Evolutionary conservation across 2,888 invertebrate genomes (phyloP), one percentile per base, ranked within the genome.

Genomic region (Metacarcinus magister): DNA sequence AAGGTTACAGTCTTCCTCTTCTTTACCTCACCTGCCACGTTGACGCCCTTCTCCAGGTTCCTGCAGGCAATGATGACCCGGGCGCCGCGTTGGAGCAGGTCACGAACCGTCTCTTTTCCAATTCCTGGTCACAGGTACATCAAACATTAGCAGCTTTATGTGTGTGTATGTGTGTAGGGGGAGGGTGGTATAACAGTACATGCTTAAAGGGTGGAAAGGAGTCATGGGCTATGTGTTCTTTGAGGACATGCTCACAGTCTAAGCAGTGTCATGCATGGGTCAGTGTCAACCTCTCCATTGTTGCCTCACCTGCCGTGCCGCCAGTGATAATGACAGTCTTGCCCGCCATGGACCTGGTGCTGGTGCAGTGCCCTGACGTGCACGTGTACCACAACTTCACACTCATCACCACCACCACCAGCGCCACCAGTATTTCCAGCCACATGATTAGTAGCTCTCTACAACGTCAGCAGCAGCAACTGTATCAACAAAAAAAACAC

Each of bases 31-130:
- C 93, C 75, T 23, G 93, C 93, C 39, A 93, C 75, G 2, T 23
- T 75, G n/a, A 13, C 0, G 8, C 75, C 89, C 32, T 94, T 94
- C 89, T 94, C 54, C n/a, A 89, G 0, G 32, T 94, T 94, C 46
- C 94, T 44, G 16, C 94, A 94, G 28, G 94, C 94, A 8, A 94
- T 75, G 89, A 94, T 94, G 94, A 94, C 94, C 8, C 94, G 89
- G 89, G 94, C 94, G 28, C 94, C 94, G 43, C 94, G 46, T 5
- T 7, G 28, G 28, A 87, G 46, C 32, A 94, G 28, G 32, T 94
- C 94, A 28, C 87, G 44, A 5, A 89, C 94, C 5, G 94, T 89
- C 48, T 87, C 87, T 54, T 94, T 89, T 5, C 94, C 94, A 16
- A 94, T 94, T 8, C 94, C 94, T 94, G 93, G 23, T 0, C 13